A percentile compares a stretch with the other conserved stretches of the same genome.
phyloP scores from a whole-genome alignment of 2,113 vertebrate species.

The Thunnus thynnus region DNA sequence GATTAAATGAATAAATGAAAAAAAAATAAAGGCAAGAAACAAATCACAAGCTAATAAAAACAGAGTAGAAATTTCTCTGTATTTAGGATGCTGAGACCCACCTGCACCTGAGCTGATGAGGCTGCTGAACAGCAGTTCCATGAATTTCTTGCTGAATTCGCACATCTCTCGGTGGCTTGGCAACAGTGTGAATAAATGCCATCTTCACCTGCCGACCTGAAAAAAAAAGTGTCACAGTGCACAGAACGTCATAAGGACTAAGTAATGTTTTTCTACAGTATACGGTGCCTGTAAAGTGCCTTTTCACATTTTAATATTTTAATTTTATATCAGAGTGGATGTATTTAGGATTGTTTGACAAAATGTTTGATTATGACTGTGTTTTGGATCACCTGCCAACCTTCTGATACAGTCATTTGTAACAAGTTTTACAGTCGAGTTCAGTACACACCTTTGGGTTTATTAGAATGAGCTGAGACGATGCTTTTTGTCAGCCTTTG shows the following conservation, averaged over 20 bases:
- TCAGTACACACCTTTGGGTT: constrained; percentile 86
- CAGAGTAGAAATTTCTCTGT: not conserved
- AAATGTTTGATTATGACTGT: too few relatives aligned
- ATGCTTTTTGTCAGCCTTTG: constrained; percentile 88
- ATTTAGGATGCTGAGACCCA: constrained; percentile 60
- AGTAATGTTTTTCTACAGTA: not conserved
- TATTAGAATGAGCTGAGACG: constrained; percentile 87
- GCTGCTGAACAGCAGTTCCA: constrained; percentile 81
- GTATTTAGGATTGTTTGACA: not conserved
- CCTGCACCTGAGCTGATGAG: constrained; percentile 78
- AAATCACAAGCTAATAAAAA: not conserved
- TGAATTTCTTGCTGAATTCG: constrained; percentile 85
- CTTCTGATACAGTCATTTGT: too few relatives aligned
- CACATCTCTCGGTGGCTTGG: constrained; percentile 86
- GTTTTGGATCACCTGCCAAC: too few relatives aligned
- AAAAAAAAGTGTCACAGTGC: constrained; percentile 1
- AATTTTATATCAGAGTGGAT: not conserved
- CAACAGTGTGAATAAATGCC: constrained; percentile 86
- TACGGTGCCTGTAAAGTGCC: not conserved
- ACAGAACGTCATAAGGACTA: not conserved
- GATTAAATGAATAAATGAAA: not conserved
- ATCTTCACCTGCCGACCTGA: constrained; percentile 91
- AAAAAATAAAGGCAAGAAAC: not conserved
- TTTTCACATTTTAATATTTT: not conserved
- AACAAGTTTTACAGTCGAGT: not conserved